Base-by-base conservation (phyloP, 1,140 invertebrate genomes). In the Asbolus verrucosus region DNA sequence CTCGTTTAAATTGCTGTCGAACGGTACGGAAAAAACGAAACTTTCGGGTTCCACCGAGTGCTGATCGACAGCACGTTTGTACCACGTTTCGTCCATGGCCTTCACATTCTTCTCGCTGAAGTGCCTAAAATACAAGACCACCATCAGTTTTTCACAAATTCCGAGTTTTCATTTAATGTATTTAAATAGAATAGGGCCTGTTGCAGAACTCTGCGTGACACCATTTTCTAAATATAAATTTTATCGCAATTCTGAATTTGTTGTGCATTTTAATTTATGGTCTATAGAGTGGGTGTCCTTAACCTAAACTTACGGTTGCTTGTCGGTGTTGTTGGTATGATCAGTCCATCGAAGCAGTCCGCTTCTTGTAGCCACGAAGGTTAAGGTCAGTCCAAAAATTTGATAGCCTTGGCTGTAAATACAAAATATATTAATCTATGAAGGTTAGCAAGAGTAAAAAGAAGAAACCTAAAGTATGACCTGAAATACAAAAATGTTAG, bases 11-110 rank as follows among this genome's bases (percentile, higher is more conserved):
- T 87, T 92, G 73, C 91, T 91, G 78, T 93, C 88, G 76, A 93
- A 95, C 1, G 95, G 94, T 5, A 97, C 93, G 65, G 94, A 95
- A 80, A 93, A 97, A 0, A 96, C 94, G 80, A 96, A 97, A 76
- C 93, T 94, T 72, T 95, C 92, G 0, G 91, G 90, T 77, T 95
- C 92, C 41, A 94, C 87, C 0, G 87, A 81, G 73, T 95, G 92
- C 77, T 96, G 94, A 80, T 97, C 95, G 0, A 98, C 93, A 0
- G 96, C 95, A 67, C 95, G 85, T 79, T 92, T 92, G 80, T 97
- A 98, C 93, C 95, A 98, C 1, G 92, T 86, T 33, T 94, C 92
- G 77, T 98, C 94, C 80, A 93, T 94, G 0, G 95, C 93, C 71
- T 90, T 86, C 1, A 89, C 89, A 79, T 96, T 90, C 14, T 85